phyloP scores from a whole-genome alignment of 2,888 invertebrate genomes.

The Xestia c-nigrum region DNA sequence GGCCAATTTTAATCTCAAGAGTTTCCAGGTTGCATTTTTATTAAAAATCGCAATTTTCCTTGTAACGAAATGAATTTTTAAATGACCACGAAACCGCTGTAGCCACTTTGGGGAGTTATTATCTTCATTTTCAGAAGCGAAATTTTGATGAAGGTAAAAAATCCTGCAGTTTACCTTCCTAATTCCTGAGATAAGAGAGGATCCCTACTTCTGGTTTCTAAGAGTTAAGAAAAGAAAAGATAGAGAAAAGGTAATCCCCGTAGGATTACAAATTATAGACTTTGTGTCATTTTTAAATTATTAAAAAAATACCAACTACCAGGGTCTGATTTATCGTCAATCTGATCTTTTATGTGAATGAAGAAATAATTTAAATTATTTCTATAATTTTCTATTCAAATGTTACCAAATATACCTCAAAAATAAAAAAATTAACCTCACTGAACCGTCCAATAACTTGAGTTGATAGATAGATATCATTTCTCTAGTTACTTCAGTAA shows the following conservation, averaged over 20 bases:
- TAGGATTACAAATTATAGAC: background rate
- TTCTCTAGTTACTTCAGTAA: background rate
- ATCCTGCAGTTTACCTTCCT: constrained; percentile 19
- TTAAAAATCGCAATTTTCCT: constrained; percentile 58
- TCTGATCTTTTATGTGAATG: background rate
- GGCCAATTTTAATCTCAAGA: constrained; percentile 26
- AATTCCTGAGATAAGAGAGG: constrained; percentile 38
- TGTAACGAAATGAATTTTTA: constrained; percentile 60
- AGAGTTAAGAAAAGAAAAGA: background rate
- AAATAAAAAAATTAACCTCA: background rate
- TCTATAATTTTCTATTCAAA: background rate
- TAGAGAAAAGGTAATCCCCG: background rate
- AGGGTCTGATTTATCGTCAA: background rate
- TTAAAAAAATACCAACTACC: background rate
- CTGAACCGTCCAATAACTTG: background rate
- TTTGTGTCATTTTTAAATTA: background rate
- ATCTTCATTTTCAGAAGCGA: constrained; percentile 38
- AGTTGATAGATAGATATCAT: background rate
- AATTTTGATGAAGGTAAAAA: constrained; percentile 53
- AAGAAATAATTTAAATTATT: background rate
- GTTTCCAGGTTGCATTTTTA: constrained; percentile 52
- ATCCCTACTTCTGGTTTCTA: constrained; percentile 15
- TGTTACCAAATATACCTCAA: background rate
- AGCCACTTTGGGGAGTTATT: constrained; percentile 50
- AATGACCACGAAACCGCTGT: constrained; percentile 54